Base-by-base conservation (phyloP, 2,888 invertebrate genomes). In the Drosophila falleni region DNA sequence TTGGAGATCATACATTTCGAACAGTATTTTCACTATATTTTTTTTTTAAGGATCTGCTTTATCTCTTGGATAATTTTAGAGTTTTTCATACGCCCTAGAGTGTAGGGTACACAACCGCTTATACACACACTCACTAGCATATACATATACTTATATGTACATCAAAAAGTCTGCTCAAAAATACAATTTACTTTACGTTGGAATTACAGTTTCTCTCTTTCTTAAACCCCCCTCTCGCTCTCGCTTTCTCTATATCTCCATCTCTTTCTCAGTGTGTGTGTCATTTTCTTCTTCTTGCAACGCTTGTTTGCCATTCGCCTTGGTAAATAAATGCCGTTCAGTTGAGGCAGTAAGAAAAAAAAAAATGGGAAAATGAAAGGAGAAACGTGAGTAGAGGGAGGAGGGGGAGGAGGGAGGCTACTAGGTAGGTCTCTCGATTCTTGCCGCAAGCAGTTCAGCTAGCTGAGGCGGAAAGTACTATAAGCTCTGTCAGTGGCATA, bases 401-500 rank as follows among this genome's bases (percentile, higher is more conserved):
- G 3, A 19, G 44, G 19, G 29, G 6, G 5, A 6, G 8, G 13
- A 3, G 53, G n/a, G 10, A 35, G 35, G 11, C n/a, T 63, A 50
- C 64, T 63, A 56, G 58, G 41, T 63, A 49, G 84, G 61, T 47
- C 64, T 33, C 55, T 56, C 68, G 54, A 51, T 55, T 49, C 66
- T 55, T 66, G 84, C 81, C 82, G 78, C 86, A 88, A 83, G 87
- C 84, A 88, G 88, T 88, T 86, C 72, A 85, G 68, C 53, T 71
- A 74, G 82, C 80, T 83, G 86, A 76, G 89, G 81, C 89, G 87
- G 87, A 85, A 86, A 84, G 88, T 75, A 88, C 83, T 72, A 80
- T 85, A 88, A 85, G 84, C 89, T 73, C 89, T 86, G 89, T 85
- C 84, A 88, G 84, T 85, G 89, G 84, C 84, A 85, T 85, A 85